Evolutionary conservation across 1,140 invertebrate genomes (phyloP).

Genomic region (Diabrotica virgifera): DNA sequence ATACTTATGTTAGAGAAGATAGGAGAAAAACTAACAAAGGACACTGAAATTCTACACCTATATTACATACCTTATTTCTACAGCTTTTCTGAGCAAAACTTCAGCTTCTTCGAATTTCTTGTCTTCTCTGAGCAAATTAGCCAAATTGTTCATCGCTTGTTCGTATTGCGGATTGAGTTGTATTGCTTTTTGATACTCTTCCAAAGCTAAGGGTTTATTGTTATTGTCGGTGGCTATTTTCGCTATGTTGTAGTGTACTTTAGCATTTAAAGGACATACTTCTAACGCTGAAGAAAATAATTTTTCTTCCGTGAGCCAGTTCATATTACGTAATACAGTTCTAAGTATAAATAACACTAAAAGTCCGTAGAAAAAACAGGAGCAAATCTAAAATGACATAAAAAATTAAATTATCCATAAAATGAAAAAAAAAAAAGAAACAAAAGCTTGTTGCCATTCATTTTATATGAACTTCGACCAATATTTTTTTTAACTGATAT

Average conservation of each 20-base stretch:
- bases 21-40: too few species aligned
- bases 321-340: conserved; percentile 64
- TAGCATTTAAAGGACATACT: conserved; percentile 86
- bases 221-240: conserved; percentile 80
- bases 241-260: conserved; percentile 95
- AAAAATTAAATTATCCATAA: not conserved
- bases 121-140: conserved; percentile 84
- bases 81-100: conserved; percentile 68
- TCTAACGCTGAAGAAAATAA: conserved; percentile 69
- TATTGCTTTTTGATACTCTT: conserved; percentile 61
- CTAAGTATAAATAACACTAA: conserved; percentile 52
- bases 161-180: conserved; percentile 84
- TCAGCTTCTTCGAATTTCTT: conserved; percentile 73
- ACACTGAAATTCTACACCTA: too few species aligned
- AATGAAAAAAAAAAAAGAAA: not conserved
- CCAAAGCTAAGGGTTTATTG: conserved; percentile 64
- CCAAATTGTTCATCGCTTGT: conserved; percentile 96
- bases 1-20: too few species aligned
- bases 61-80: conserved; percentile 62
- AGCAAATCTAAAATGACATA: conserved; percentile 25
- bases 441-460: not conserved
- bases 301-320: conserved; percentile 75
- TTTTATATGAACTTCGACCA: not conserved
- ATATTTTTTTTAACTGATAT: not conserved
- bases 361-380: conserved; percentile 31